These are phyloP conservation scores for Amphiduros pacificus DNA, from an alignment of 2,888 invertebrate genomes.

Conservation along the genomic window DNA sequence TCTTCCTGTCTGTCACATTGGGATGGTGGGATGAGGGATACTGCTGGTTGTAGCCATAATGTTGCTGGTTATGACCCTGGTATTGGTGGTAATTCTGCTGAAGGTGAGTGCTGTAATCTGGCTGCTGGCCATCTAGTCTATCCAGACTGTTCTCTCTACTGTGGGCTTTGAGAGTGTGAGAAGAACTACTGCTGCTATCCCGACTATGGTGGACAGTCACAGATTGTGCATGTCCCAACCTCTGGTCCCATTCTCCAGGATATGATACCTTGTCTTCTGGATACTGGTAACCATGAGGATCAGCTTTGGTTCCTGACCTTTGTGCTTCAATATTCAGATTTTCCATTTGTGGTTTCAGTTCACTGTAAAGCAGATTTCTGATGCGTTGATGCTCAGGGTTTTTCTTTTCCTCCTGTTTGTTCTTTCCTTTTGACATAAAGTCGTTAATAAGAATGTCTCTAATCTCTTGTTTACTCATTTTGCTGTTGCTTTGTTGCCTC, in stretches of 20 bases:
- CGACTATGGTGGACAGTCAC: conserved; percentile 9
- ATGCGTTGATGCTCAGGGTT: conserved; percentile 8
- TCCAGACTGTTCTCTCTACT: conserved; percentile 13
- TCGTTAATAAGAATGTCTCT: conserved; percentile 8
- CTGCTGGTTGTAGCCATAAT: neutral
- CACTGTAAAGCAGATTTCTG: neutral
- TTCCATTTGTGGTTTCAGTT: conserved; percentile 8
- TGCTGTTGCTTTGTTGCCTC: neutral
- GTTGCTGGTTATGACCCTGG: neutral
- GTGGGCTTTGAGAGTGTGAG: conserved; percentile 8
- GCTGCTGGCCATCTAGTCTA: neutral
- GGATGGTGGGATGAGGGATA: too few relatives aligned
- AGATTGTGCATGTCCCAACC: neutral
- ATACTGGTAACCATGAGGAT: neutral
- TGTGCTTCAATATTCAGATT: neutral
- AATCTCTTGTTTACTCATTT: conserved; percentile 17
- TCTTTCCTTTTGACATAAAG: conserved; percentile 8
- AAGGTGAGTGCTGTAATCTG: neutral
- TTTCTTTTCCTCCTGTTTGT: conserved; percentile 4
- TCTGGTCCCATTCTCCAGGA: too few relatives aligned
- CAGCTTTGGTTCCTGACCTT: neutral
- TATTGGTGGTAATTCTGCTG: neutral
- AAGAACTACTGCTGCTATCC: conserved; percentile 13
- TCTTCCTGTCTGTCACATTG: too few relatives aligned
- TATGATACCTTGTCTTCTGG: too few relatives aligned